phyloP scores from a whole-genome alignment of 1,140 invertebrate genomes.

The Augochlora pura region DNA sequence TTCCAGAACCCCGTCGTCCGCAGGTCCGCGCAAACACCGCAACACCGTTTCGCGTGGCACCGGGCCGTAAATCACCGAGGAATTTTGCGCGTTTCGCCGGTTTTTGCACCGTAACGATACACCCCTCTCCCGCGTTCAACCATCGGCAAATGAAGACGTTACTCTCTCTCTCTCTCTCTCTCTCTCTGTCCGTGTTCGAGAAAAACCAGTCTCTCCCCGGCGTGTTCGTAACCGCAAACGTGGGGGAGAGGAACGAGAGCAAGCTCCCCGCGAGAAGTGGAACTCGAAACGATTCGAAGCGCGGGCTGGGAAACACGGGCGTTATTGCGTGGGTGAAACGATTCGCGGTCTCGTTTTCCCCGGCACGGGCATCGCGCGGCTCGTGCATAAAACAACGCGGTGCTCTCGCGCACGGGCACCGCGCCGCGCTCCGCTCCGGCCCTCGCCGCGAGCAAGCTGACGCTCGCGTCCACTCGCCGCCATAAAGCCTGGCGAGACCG shows the following conservation, averaged over 20 bases:
- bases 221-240: too few species aligned
- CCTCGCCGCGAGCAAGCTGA: slow-evolving; percentile 21
- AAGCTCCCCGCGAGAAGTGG: background rate
- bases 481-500: slow-evolving; percentile 57
- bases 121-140: slow-evolving; percentile 1
- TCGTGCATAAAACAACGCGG: slow-evolving; percentile 37
- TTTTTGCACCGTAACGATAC: slow-evolving; percentile 62
- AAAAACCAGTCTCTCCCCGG: too few species aligned
- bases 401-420: background rate
- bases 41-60: slow-evolving; percentile 71
- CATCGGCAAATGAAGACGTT: slow-evolving; percentile 66
- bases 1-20: slow-evolving; percentile 69
- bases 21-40: slow-evolving; percentile 42
- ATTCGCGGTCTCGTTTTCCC: slow-evolving; percentile 15
- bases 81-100: slow-evolving; percentile 69
- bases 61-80: slow-evolving; percentile 71
- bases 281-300: background rate
- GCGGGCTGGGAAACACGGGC: background rate
- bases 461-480: slow-evolving; percentile 35
- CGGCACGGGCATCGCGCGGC: background rate
- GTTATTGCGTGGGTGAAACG: slow-evolving; percentile 5
- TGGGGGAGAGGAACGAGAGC: too few species aligned
- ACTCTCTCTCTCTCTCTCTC: background rate
- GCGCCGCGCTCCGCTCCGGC: background rate
- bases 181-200: too few species aligned